Percentiles rank a stretch among this genome's conserved stretches.
Evolutionary conservation across 2,888 invertebrate species (phyloP).

Genomic region (Pristionchus exspectatus): DNA sequence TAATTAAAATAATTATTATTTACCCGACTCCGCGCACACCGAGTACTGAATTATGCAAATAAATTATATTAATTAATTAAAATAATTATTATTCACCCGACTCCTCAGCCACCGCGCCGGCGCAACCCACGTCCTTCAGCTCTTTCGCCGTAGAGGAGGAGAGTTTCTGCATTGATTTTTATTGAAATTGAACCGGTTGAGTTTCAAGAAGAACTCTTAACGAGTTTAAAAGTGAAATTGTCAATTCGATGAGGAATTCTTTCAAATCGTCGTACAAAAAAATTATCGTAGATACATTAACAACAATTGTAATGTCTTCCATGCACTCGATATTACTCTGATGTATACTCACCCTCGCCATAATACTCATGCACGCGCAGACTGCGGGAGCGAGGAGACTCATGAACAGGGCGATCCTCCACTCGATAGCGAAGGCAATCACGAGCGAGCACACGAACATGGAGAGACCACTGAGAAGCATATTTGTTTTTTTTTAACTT

Average conservation of each 20-base stretch:
- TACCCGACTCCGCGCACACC: conserved; percentile 72
- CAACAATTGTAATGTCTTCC: not conserved
- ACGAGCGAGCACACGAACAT: conserved; percentile 52
- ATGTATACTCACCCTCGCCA: conserved; percentile 61
- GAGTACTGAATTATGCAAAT: conserved; percentile 57
- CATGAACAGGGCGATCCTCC: conserved; percentile 55
- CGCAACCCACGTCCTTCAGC: conserved; percentile 65
- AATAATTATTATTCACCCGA: conserved; percentile 49
- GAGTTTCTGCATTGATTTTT: conserved; percentile 32
- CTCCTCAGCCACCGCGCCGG: conserved; percentile 73
- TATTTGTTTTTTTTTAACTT: not conserved
- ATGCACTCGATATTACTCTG: not conserved
- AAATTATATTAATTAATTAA: not conserved
- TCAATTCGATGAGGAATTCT: too few relatives aligned
- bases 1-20: not conserved
- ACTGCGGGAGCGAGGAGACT: conserved; percentile 59
- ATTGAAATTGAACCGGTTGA: not conserved
- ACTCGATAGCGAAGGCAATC: conserved; percentile 48
- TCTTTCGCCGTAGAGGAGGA: conserved; percentile 56
- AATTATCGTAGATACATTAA: not conserved
- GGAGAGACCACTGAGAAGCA: conserved; percentile 14
- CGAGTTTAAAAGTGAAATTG: not conserved
- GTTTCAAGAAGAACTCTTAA: not conserved
- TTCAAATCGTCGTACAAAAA: not conserved
- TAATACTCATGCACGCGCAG: conserved; percentile 63